phyloP scores from a whole-genome alignment of 2,888 invertebrate genomes.

The Pristionchus exspectatus region DNA sequence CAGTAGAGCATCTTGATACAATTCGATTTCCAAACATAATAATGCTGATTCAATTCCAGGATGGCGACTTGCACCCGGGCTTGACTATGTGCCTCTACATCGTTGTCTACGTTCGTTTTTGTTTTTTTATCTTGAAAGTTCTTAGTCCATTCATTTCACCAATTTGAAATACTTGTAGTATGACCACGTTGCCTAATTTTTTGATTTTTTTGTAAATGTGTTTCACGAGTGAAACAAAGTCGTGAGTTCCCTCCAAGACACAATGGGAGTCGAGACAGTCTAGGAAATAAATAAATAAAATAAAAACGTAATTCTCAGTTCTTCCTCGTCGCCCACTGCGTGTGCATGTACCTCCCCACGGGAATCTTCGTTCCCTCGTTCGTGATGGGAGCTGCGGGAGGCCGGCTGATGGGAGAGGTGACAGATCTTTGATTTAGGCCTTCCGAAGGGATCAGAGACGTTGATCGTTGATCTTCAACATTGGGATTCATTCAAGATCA shows the following conservation, averaged over 20 bases:
- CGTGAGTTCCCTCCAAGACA: too few species aligned
- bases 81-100: constrained; percentile 57
- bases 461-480: neutral
- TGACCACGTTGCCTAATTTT: too few species aligned
- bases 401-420: constrained; percentile 55
- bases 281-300: neutral
- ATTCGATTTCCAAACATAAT: too few species aligned
- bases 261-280: too few species aligned
- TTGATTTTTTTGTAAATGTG: neutral
- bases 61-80: constrained; percentile 58
- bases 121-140: too few species aligned
- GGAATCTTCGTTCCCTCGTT: constrained; percentile 98
- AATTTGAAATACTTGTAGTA: neutral
- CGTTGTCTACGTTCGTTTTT: neutral
- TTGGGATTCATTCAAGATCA: too few species aligned
- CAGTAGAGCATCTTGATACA: too few species aligned
- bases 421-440: neutral
- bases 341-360: constrained; percentile 68
- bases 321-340: constrained; percentile 68
- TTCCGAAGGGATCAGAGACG: too few species aligned
- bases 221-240: neutral
- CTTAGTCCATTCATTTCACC: neutral
- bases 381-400: constrained; percentile 84
- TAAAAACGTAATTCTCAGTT: constrained; percentile 62
- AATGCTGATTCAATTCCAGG: constrained; percentile 47